Evolutionary conservation across 2,113 vertebrate species (phyloP), one percentile per base, ranked within the genome.

Genomic region (Martes martes): DNA sequence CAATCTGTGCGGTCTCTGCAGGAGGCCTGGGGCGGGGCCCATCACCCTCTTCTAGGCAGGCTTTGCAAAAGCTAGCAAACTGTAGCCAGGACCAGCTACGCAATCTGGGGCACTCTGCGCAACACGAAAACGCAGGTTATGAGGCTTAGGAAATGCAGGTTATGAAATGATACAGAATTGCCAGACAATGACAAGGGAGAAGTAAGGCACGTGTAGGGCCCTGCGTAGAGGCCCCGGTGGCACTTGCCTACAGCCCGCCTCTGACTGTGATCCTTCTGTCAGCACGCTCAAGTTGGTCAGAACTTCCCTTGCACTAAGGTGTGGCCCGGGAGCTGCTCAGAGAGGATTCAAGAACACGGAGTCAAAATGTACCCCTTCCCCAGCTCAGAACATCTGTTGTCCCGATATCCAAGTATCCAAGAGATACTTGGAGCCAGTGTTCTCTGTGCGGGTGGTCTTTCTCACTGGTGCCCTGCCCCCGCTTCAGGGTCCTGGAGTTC

Each of bases 161-260:
- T 36, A 69, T 69, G 67, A 36, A 55, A 23, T 71, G 11, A 55
- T 21, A 18, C 65, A 85, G 45, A 86, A 36, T 93, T 67, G 82
- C 76, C 90, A 89, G 92, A 82, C 9, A 9, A 26, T 36, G 84
- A 63, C 21, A n/a, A 21, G 4, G 19, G 33, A 93, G 50, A 36
- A n/a, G 55, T 69, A 47, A 82, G 50, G 39, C n/a, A 36, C 15
- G 39, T 8, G 6, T 21, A 24, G 33, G 15, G 42, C 39, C 39
- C 45, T 45, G 26, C 0, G 3, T 36, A 5, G 16, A 5, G 16
- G 55, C 39, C 4, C 11, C 1, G 33, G 71, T 0, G 18, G 6
- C 14, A 26, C 7, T 15, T 6, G 21, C n/a, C 7, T 1, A 28
- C 19, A 82, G 81, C 79, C 1, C 0, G 10, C 36, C 26, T 74